These are phyloP conservation scores for Eptesicus fuscus DNA, from an alignment of 2,113 vertebrate genomes.

Conservation along the genomic window DNA sequence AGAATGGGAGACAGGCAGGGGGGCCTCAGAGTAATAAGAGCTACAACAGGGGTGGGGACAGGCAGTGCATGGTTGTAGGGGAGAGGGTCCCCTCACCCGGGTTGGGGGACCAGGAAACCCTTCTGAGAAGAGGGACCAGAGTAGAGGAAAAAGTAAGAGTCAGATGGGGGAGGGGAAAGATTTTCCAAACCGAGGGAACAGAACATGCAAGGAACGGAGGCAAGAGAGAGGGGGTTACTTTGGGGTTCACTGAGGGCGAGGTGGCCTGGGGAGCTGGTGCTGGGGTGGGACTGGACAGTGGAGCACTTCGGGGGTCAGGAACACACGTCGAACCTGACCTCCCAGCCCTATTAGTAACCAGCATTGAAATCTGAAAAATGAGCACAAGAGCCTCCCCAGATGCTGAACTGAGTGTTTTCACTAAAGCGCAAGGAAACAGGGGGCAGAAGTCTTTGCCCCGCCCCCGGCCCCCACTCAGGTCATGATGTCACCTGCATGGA, in stretches of 20 bases:
- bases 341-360: background rate
- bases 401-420: background rate
- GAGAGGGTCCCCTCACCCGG: background rate
- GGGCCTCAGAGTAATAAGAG: background rate
- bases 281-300: background rate
- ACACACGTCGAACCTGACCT: background rate
- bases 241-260: background rate
- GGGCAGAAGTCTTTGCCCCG: background rate
- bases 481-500: background rate
- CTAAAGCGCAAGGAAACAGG: background rate
- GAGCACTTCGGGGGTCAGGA: background rate
- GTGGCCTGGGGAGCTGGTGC: background rate
- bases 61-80: background rate
- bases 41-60: background rate
- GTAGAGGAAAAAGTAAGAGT: background rate
- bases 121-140: background rate
- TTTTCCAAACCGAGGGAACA: background rate
- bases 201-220: too few species aligned
- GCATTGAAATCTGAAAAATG: background rate
- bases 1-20: background rate
- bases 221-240: background rate
- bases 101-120: background rate
- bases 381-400: background rate
- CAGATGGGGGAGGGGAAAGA: background rate
- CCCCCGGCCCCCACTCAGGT: background rate